A percentile compares a stretch with the other conserved stretches of the same genome.
These are phyloP conservation scores for Coptodon bakossiorum DNA, from an alignment of 2,113 vertebrate species.

Conservation along the genomic window DNA sequence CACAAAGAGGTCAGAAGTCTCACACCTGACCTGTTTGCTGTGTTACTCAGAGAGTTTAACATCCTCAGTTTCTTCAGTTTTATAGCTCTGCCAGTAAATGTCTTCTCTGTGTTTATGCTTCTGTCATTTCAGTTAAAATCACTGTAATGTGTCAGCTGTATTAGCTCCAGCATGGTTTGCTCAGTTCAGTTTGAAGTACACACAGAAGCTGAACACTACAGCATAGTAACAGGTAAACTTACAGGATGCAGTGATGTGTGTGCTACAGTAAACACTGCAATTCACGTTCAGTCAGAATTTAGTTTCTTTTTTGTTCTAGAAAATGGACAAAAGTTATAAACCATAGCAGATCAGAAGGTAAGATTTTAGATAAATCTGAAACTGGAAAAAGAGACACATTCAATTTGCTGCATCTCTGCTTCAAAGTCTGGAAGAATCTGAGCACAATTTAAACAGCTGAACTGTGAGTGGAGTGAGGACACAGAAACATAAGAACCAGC, in stretches of 20 bases:
- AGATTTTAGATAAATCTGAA: not conserved
- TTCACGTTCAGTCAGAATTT: not conserved
- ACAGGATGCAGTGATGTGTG: not conserved
- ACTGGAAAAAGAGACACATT: not conserved
- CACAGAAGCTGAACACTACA: not conserved
- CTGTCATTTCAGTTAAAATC: not conserved
- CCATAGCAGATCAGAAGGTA: accelerated
- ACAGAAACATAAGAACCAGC: not conserved
- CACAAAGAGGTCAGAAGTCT: not conserved
- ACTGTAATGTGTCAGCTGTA: not conserved
- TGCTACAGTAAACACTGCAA: not conserved
- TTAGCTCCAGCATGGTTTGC: not conserved
- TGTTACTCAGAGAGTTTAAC: not conserved
- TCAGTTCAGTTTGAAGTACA: not conserved
- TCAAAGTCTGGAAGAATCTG: not conserved
- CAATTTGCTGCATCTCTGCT: not conserved
- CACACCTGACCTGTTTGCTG: not conserved
- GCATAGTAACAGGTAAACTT: not conserved
- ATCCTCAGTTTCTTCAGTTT: accelerated
- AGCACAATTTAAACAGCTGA: not conserved
- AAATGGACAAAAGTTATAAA: not conserved
- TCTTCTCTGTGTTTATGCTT: not conserved
- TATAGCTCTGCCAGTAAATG: accelerated
- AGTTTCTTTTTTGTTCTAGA: not conserved
- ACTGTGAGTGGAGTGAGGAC: not conserved